phyloP scores from a whole-genome alignment of 2,797 vertebrate species.

The Oryzias sinensis region DNA sequence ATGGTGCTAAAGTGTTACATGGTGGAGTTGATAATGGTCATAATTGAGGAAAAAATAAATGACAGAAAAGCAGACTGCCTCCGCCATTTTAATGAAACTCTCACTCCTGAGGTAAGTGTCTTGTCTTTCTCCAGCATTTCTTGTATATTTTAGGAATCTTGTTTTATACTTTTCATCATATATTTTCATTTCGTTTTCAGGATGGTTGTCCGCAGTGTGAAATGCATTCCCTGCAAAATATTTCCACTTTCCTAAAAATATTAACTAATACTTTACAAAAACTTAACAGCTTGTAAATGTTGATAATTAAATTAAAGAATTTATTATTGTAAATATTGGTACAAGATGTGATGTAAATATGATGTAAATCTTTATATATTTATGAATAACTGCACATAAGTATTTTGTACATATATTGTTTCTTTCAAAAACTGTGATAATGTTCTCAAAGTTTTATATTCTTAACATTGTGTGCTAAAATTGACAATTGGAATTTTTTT shows the following conservation, averaged over 20 bases:
- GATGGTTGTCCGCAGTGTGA: slow-evolving; percentile 83
- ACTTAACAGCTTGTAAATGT: neutral
- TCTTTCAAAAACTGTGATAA: neutral
- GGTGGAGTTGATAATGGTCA: slow-evolving; percentile 67
- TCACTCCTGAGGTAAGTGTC: slow-evolving; percentile 28
- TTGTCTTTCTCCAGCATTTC: neutral
- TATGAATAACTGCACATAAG: slow-evolving; percentile 29
- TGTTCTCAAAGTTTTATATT: slow-evolving; percentile 6
- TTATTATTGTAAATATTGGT: neutral
- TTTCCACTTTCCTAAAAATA: slow-evolving; percentile 72
- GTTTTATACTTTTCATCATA: neutral
- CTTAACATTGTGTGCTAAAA: neutral
- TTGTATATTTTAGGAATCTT: neutral
- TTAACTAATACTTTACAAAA: slow-evolving; percentile 57
- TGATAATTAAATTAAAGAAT: no score
- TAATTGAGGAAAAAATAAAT: slow-evolving; percentile 21
- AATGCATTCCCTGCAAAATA: slow-evolving; percentile 71
- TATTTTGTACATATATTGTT: slow-evolving; percentile 26
- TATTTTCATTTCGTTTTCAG: slow-evolving; percentile 64
- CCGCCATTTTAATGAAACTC: rapidly evolving
- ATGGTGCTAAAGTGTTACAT: slow-evolving; percentile 69
- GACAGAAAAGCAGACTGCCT: rapidly evolving
- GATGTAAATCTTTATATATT: slow-evolving; percentile 24
- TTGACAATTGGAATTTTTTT: neutral
- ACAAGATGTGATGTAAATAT: slow-evolving; percentile 30